Evolutionary conservation across 2,113 vertebrate species (phyloP).

Genomic region (Leptosomus discolor): DNA sequence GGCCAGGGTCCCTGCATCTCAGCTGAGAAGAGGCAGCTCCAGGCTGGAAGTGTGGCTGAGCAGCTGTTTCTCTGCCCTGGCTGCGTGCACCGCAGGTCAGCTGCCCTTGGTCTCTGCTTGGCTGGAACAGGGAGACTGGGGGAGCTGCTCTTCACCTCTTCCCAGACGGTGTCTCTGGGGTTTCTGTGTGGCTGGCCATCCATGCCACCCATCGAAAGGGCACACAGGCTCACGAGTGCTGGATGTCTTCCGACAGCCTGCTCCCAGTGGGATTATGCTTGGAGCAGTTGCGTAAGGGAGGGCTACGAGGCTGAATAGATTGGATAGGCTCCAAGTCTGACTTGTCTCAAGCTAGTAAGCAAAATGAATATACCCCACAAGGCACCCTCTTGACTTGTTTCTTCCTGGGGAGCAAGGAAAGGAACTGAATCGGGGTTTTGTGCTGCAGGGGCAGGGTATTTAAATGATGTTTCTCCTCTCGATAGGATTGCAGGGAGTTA

Average conservation of each 20-base stretch:
- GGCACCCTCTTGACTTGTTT: not conserved
- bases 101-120: not conserved
- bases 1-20: not conserved
- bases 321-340: conserved; percentile 13
- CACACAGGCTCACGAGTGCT: not conserved
- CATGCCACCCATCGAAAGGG: not conserved
- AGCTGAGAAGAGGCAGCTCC: not conserved
- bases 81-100: accelerated
- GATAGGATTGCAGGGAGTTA: not conserved
- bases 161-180: not conserved
- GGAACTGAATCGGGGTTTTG: not conserved
- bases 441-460: not conserved
- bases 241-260: not conserved
- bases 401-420: not conserved
- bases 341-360: conserved; percentile 1
- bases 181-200: not conserved
- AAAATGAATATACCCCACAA: not conserved
- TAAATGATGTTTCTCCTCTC: not conserved
- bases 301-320: not conserved
- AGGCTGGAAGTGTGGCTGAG: not conserved
- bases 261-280: not conserved
- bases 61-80: not conserved
- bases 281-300: conserved; percentile 1
- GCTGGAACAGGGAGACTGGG: not conserved
- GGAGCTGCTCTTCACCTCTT: not conserved